Conservation (phyloP, 1,140 invertebrate genomes). For the Campoletis sonorensis region DNA sequence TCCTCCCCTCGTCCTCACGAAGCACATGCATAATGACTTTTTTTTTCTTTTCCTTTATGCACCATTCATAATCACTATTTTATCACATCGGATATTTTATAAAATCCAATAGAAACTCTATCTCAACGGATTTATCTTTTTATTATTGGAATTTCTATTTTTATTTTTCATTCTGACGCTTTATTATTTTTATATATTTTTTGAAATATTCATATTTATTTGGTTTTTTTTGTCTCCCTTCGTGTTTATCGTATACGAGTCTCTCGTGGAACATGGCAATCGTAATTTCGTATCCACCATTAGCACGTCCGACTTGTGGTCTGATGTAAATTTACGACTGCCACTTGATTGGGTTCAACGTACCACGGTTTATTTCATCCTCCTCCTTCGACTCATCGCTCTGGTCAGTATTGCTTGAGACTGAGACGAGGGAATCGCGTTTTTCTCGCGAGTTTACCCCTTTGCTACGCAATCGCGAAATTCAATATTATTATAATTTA, state of each 20-base stretch:
- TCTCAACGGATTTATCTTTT: too few relatives aligned
- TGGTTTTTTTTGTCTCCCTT: slow-evolving; percentile 41
- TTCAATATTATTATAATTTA: too few relatives aligned
- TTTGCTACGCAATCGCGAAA: too few relatives aligned
- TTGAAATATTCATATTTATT: slow-evolving; percentile 11
- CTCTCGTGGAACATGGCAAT: slow-evolving; percentile 22
- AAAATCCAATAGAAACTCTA: too few relatives aligned
- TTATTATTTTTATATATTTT: too few relatives aligned
- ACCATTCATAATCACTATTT: not conserved
- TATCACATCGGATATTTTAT: too few relatives aligned
- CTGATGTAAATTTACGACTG: slow-evolving; percentile 58
- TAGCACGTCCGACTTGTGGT: slow-evolving; percentile 49
- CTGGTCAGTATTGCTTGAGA: not conserved
- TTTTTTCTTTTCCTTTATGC: slow-evolving; percentile 6
- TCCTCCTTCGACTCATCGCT: slow-evolving; percentile 19
- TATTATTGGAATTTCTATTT: too few relatives aligned
- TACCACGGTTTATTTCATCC: slow-evolving; percentile 53
- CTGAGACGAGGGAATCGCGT: too few relatives aligned
- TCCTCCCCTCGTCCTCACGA: not conserved
- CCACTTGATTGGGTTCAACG: slow-evolving; percentile 59
- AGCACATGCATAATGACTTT: not conserved
- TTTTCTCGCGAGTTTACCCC: too few relatives aligned
- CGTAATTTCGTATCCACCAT: slow-evolving; percentile 53
- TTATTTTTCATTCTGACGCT: too few relatives aligned
- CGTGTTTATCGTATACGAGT: slow-evolving; percentile 22